These are phyloP conservation scores for Diplazon laetatorius DNA, from an alignment of 2,888 invertebrate genomes.

Conservation along the genomic window DNA sequence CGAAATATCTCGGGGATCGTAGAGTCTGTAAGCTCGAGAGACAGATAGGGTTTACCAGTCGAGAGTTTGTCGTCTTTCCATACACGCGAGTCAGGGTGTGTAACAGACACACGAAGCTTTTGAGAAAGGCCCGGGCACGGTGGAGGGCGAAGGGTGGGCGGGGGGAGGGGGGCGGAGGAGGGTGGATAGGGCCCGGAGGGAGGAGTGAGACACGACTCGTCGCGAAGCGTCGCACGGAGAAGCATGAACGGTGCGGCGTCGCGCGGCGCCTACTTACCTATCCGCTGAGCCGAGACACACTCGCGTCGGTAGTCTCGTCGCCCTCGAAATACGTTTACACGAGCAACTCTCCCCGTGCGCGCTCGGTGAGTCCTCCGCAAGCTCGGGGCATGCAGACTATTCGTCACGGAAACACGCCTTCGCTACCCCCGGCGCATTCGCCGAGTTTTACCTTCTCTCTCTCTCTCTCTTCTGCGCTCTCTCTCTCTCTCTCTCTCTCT, in stretches of 20 bases:
- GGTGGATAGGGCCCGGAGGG: constrained; percentile 27
- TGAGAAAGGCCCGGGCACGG: constrained; percentile 53
- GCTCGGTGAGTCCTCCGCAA: constrained; percentile 36
- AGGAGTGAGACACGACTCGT: constrained; percentile 50
- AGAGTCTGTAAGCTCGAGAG: constrained; percentile 54
- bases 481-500: constrained; percentile 27
- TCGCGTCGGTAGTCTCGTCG: constrained; percentile 64
- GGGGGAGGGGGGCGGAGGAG: constrained; percentile 9
- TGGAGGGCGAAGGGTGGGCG: constrained; percentile 7
- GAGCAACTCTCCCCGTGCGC: constrained; percentile 38
- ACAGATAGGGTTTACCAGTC: constrained; percentile 62
- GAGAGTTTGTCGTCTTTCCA: constrained; percentile 54
- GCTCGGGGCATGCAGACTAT: constrained; percentile 62
- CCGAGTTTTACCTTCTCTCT: no score
- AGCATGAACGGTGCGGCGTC: constrained; percentile 58
- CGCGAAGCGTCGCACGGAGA: constrained; percentile 54
- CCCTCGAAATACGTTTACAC: constrained; percentile 65
- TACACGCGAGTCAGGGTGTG: constrained; percentile 49
- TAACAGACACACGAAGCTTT: constrained; percentile 60
- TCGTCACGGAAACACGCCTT: constrained; percentile 66
- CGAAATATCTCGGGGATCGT: constrained; percentile 58
- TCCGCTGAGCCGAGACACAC: constrained; percentile 66
- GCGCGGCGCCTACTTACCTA: constrained; percentile 64
- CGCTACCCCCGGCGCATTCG: constrained; percentile 47
- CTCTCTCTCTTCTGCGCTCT: not conserved